Evolutionary conservation across 2,888 invertebrate genomes (phyloP).

Genomic region (Plagodis dolabraria): DNA sequence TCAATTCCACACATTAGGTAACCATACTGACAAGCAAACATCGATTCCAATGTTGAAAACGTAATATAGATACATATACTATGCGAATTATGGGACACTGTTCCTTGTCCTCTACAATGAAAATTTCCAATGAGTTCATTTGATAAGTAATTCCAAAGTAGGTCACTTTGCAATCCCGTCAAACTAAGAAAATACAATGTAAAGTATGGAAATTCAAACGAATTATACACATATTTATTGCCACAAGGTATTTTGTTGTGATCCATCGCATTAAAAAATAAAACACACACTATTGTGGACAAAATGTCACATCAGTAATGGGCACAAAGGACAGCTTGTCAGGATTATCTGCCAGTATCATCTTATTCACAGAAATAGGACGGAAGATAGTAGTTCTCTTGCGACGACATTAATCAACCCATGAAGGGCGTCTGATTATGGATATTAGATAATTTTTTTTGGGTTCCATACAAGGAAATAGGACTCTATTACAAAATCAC

Average conservation of each 20-base stretch:
- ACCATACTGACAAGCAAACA: no score
- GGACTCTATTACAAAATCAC: no score
- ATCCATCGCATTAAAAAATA: conserved; percentile 40
- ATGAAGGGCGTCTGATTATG: no score
- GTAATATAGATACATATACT: no score
- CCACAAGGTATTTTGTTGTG: background rate
- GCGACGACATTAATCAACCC: no score
- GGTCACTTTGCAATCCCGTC: background rate
- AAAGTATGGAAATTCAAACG: background rate
- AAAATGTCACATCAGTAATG: conserved; percentile 51
- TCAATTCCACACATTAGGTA: no score
- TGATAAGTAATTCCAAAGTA: background rate
- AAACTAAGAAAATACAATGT: background rate
- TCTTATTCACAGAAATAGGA: conserved; percentile 24
- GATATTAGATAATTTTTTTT: no score
- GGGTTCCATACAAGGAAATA: no score
- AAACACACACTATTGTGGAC: conserved; percentile 68
- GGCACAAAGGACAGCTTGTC: conserved; percentile 36
- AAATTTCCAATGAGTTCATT: conserved; percentile 2
- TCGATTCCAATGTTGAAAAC: no score
- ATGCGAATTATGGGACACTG: background rate
- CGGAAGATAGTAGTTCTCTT: no score
- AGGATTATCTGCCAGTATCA: conserved; percentile 43
- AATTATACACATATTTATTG: background rate
- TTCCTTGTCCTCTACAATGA: background rate